Evolutionary conservation across 2,797 vertebrate genomes (phyloP).

Genomic region (Phoeniculus purpureus): DNA sequence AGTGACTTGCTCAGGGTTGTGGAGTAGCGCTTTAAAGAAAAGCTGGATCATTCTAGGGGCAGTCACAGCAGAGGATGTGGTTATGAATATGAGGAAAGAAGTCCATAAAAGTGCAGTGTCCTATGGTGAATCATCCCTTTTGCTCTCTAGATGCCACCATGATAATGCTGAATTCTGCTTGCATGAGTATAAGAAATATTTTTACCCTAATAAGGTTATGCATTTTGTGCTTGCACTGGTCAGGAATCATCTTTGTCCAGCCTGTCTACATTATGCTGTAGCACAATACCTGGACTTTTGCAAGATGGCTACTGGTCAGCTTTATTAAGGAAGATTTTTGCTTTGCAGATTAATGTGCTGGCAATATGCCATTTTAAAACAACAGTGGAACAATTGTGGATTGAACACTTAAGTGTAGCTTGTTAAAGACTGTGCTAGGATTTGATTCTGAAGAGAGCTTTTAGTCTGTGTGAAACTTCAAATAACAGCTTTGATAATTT

Average conservation of each 20-base stretch:
- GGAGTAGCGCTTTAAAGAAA: background rate
- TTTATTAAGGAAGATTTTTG: background rate
- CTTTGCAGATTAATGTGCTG: background rate
- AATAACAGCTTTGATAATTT: conserved; percentile 30
- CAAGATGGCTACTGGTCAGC: background rate
- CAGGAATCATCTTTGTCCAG: background rate
- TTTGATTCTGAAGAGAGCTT: conserved; percentile 23
- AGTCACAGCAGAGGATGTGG: background rate
- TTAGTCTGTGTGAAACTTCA: conserved; percentile 17
- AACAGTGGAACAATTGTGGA: background rate
- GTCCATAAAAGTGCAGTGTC: background rate
- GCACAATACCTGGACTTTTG: background rate
- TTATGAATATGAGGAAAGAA: background rate
- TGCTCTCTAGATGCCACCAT: background rate
- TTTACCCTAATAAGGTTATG: background rate
- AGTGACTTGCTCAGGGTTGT: background rate
- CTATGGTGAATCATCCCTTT: background rate
- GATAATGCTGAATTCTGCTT: background rate
- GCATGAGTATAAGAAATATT: background rate
- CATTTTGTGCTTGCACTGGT: background rate
- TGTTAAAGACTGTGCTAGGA: background rate
- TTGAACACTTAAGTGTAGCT: background rate
- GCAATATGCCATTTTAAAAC: background rate
- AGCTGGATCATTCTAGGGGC: background rate
- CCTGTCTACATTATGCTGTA: background rate